Base-by-base conservation (phyloP, 2,797 vertebrate genomes). In the Lepus oiostolus region DNA sequence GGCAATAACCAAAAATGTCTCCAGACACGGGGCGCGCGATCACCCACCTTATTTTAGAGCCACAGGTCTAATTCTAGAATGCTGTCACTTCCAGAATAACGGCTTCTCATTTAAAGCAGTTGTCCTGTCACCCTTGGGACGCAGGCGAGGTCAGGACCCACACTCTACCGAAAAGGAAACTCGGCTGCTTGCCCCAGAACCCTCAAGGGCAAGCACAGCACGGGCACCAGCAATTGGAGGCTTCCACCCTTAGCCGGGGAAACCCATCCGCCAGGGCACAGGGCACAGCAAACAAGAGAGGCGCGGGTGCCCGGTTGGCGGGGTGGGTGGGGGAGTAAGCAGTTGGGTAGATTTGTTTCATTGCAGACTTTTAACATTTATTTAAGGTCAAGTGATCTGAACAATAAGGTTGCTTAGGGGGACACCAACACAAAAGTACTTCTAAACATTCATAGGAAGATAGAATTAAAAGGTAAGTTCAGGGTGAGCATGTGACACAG, bases 221-320 rank as follows among this genome's bases (percentile, higher is more conserved):
- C 0, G 2, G 26, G 32, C 2, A 16, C 71, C 54, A 60, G 84
- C 30, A 54, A 74, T 8, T 0, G 1, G 26, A 1, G 9, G 32
- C n/a, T 7, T 38, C 13, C 30, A 11, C 32, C 32, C 8, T 26
- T 16, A 22, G 10, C 26, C 4, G 38, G 52, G 47, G 17, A 0
- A 2, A 0, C 32, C 50, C 17, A 30, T 35, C 38, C 2, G n/a
- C n/a, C 38, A 7, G 72, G 28, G 65, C 1, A 7, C 17, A 16
- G 62, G 60, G 42, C 3, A 24, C 8, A 58, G 54, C 14, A 58
- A 19, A 58, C 54, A 58, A 19, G 54, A 58, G 54, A 42, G 42
- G 42, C 7, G 54, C 19, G 54, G 54, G 54, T 19, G 13, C 14
- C 54, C 14, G 54, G 54, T 58, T 19, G 54, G 54, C 54, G 54